These are phyloP conservation scores for rat (Rattus norvegicus) DNA, from an alignment of 2,113 vertebrate species.

Conservation along the genomic window DNA sequence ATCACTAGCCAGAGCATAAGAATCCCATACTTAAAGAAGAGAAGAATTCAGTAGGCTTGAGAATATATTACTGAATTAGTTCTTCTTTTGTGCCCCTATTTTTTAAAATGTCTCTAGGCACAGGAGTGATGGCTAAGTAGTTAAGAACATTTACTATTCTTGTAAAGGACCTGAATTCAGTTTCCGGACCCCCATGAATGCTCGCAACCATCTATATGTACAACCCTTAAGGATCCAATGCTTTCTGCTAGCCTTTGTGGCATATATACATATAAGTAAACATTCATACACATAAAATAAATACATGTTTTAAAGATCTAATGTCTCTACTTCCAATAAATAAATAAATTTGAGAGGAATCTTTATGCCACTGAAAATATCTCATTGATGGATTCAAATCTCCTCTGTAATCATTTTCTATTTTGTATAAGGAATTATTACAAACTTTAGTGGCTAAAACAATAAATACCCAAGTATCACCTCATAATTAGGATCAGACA, in stretches of 20 bases:
- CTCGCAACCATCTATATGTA: neutral
- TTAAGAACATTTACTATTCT: neutral
- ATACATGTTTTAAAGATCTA: neutral
- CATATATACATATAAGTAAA: neutral
- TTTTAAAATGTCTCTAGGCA: neutral
- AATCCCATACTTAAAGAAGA: conserved; percentile 3
- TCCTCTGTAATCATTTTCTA: neutral
- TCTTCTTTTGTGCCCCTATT: neutral
- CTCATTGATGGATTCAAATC: neutral
- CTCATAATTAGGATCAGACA: neutral
- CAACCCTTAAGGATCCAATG: neutral
- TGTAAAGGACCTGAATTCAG: neutral
- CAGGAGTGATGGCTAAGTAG: neutral
- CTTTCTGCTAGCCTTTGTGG: neutral
- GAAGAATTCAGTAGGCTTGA: neutral
- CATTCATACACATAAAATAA: neutral
- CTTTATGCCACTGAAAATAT: conserved; percentile 15
- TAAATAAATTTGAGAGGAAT: conserved; percentile 1
- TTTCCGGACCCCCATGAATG: neutral
- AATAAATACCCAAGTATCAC: neutral
- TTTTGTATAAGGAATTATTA: neutral
- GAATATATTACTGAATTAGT: neutral
- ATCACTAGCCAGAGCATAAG: neutral
- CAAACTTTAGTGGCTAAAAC: neutral
- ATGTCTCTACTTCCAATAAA: neutral